phyloP scores from a whole-genome alignment of 2,888 invertebrate genomes.

The Clanis bilineata region DNA sequence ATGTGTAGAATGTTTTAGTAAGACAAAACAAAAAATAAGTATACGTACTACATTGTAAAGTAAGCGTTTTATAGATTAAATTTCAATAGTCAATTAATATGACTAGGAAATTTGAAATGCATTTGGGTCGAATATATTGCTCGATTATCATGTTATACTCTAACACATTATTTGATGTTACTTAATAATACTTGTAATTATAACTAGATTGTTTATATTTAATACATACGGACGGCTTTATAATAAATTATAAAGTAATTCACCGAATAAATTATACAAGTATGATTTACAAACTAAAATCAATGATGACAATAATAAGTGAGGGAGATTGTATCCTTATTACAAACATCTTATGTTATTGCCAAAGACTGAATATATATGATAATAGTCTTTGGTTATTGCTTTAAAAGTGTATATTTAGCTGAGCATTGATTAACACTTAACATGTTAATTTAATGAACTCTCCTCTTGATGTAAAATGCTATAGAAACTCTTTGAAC shows the following conservation, averaged over 20 bases:
- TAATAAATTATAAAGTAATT: conserved; percentile 27
- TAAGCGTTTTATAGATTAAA: background rate
- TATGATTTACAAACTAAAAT: background rate
- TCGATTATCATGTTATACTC: background rate
- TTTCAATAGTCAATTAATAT: background rate
- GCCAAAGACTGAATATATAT: no score
- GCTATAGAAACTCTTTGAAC: no score
- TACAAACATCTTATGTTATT: background rate
- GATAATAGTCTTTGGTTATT: no score
- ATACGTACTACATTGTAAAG: background rate
- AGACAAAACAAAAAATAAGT: no score
- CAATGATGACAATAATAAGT: background rate
- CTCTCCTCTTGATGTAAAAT: no score
- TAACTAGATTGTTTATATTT: conserved; percentile 17
- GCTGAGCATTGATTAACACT: background rate
- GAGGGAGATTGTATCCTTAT: background rate
- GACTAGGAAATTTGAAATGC: background rate
- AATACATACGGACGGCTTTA: conserved; percentile 31
- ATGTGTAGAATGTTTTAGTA: no score
- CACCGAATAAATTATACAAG: background rate
- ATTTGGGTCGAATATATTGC: background rate
- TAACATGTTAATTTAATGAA: background rate
- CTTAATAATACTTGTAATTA: conserved; percentile 20
- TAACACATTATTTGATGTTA: conserved; percentile 7
- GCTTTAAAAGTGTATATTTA: background rate